Base-by-base conservation (phyloP, 1,140 invertebrate genomes). In the Uloborus diversus region DNA sequence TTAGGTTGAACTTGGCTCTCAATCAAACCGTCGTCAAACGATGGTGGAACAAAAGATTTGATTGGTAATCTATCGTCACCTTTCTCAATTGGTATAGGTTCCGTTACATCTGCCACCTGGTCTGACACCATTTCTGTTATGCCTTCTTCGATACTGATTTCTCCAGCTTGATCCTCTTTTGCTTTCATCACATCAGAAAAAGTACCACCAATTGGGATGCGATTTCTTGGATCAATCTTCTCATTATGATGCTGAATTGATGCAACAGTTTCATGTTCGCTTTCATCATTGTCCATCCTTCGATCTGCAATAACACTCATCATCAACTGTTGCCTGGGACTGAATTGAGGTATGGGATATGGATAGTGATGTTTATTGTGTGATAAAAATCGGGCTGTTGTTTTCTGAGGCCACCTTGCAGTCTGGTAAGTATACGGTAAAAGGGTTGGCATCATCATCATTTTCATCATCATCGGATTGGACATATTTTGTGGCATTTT, bases 1-100 rank as follows among this genome's bases (percentile, higher is more conserved):
- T 75, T 62, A 59, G 65, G 65, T 20, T 81, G 7, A 57, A 73
- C 30, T 81, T 85, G 23, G 83, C 89, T 88, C 0, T 88, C 86
- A 62, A 91, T 90, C 13, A 94, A 32, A 35, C 59, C 73, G 28
- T 49, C n/a, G 35, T 33, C 61, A 11, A 57, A 20, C 32, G 25
- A 20, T 64, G 42, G 80, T 11, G 37, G 62, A 1, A 76, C 47
- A n/a, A 68, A 65, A 25, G 42, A 51, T 11, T 59, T 4, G 51
- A 65, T 53, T 20, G 71, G 73, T 37, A 69, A 28, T 20, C 66
- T n/a, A n/a, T n/a, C n/a, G n/a, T n/a, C n/a, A n/a, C n/a, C n/a
- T n/a, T n/a, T n/a, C n/a, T n/a, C n/a, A n/a, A n/a, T n/a, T n/a
- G n/a, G n/a, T n/a, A n/a, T n/a, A n/a, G n/a, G n/a, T n/a, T n/a